These are phyloP conservation scores for Phyllotreta cruciferae DNA, from an alignment of 2,888 invertebrate species.

Conservation along the genomic window DNA sequence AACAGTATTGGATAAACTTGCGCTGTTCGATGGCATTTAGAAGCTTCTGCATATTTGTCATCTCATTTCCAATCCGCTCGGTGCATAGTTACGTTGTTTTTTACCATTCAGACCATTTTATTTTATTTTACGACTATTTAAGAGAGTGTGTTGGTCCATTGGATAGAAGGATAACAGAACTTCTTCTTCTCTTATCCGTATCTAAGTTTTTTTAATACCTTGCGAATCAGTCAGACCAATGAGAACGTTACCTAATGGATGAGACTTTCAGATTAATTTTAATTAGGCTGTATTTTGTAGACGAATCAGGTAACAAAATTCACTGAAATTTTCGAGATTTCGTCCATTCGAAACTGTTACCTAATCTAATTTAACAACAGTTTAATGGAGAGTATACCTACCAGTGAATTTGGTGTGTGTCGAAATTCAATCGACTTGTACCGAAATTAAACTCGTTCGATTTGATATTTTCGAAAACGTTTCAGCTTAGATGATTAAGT, in stretches of 20 bases:
- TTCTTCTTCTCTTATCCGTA: too few relatives aligned
- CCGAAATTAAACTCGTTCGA: conserved; percentile 5
- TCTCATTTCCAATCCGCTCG: conserved; percentile 22
- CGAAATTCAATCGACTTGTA: background rate
- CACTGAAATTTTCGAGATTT: too few relatives aligned
- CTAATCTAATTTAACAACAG: too few relatives aligned
- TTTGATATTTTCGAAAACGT: conserved; percentile 7
- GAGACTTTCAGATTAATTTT: background rate
- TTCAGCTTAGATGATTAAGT: conserved; percentile 11
- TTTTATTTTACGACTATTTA: conserved; percentile 30
- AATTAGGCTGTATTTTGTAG: too few relatives aligned
- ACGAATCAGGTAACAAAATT: background rate
- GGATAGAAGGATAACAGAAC: background rate
- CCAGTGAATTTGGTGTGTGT: too few relatives aligned
- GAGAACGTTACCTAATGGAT: conserved; percentile 6
- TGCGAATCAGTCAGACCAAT: too few relatives aligned
- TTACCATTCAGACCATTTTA: conserved; percentile 29
- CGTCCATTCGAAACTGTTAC: too few relatives aligned
- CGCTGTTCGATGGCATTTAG: background rate
- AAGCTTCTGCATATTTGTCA: conserved; percentile 16
- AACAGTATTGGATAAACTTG: too few relatives aligned
- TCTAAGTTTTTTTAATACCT: too few relatives aligned
- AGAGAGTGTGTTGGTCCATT: background rate
- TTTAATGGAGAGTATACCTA: too few relatives aligned
- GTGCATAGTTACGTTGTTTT: conserved; percentile 28